Evolutionary conservation across 2,113 vertebrate species (phyloP).

Genomic region (Crotalus horridus): DNA sequence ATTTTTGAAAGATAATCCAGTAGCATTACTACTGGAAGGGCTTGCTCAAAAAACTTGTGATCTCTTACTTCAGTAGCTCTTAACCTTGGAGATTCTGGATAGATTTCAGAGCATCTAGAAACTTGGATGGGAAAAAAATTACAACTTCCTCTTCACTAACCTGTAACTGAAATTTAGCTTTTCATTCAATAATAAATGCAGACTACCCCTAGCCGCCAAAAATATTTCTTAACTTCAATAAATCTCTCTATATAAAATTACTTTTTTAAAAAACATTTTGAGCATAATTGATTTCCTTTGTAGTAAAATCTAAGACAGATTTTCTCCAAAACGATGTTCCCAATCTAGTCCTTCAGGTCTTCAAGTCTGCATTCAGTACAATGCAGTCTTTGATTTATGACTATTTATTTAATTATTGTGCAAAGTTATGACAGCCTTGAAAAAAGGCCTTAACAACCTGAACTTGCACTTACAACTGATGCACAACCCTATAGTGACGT

Average conservation of each 20-base stretch:
- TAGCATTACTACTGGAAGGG: not conserved
- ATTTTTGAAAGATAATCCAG: too few species aligned
- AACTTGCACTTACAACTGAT: not conserved
- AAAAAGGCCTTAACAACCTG: not conserved
- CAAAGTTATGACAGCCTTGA: not conserved
- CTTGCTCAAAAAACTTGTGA: too few species aligned
- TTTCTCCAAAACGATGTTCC: not conserved
- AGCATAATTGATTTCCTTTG: not conserved
- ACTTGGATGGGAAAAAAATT: not conserved
- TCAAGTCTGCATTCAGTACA: not conserved
- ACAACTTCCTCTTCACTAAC: not conserved
- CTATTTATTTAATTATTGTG: not conserved
- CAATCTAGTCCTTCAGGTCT: not conserved
- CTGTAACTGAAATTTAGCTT: not conserved
- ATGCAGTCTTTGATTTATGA: not conserved
- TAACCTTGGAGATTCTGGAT: not conserved
- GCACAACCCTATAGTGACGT: not conserved
- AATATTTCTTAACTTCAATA: not conserved
- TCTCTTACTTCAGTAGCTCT: not conserved
- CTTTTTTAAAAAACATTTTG: not conserved
- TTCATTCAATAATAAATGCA: not conserved
- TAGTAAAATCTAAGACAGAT: not conserved
- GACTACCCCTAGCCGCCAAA: not conserved
- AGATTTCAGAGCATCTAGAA: not conserved
- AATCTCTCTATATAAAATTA: not conserved